Base-by-base conservation (phyloP, 2,113 vertebrate genomes). In the Callionymus lyra region DNA sequence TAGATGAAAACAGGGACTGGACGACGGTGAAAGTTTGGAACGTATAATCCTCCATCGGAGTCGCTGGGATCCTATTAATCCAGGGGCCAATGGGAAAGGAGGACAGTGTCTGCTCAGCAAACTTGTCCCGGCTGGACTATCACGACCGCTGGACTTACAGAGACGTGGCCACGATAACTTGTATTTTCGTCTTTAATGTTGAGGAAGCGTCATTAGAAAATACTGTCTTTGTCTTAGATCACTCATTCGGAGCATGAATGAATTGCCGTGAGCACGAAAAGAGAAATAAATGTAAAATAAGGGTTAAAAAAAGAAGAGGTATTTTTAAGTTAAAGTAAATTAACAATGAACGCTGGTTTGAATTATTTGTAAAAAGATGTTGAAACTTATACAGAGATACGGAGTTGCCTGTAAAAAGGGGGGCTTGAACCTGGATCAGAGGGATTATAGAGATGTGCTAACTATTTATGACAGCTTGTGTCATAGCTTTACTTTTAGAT, bases 61-160 rank as follows among this genome's bases (percentile, higher is more conserved):
- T 60, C 60, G 43, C 40, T 68, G 37, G 68, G 72, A 87, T 87
- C 86, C 86, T 84, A 87, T 87, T 87, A 87, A 50, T 41, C 50
- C 64, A 53, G 56, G 65, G 72, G 68, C 84, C 86, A 85, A 87
- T 84, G 47, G 47, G 57, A 86, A 84, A 85, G 57, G 59, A 86
- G 84, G 83, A 63, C 79, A 82, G 16, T 82, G 82, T 82, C 61
- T 76, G 76, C 74, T 86, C 80, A 84, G 78, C 78, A 84, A 80
- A 84, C 72, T 72, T 79, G 54, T 56, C 56, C 67, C 67, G 43
- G 21, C 44, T 46, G 47, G 31, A 68, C 39, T 56, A 9, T 63
- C 53, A 49, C 40, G 63, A 69, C 59, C 44, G 56, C 21, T 45
- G 64, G 38, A 49, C 17, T 53, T 45, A 74, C 53, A 40, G 44